A percentile compares a stretch with the other conserved stretches of the same genome.
phyloP scores from a whole-genome alignment of 2,888 invertebrate genomes.

The Pachydiplax longipennis region DNA sequence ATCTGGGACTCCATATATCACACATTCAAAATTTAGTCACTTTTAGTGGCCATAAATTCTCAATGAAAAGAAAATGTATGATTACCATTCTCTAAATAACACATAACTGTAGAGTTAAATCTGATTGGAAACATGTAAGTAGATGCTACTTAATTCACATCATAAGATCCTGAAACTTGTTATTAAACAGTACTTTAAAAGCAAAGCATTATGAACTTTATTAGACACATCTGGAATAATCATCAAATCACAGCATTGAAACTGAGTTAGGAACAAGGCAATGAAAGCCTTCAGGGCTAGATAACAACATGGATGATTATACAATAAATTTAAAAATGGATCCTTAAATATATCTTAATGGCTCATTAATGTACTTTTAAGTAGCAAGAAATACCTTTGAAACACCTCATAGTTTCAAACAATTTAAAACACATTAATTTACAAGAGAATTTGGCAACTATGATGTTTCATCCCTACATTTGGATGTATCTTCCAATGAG shows the following conservation, averaged over 20 bases:
- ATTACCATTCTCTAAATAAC: background rate
- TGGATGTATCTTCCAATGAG: background rate
- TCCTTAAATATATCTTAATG: background rate
- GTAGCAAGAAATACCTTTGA: background rate
- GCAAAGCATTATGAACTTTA: slow-evolving; percentile 34
- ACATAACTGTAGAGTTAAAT: slow-evolving; percentile 4
- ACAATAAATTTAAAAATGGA: slow-evolving; percentile 1
- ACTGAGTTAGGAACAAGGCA: slow-evolving; percentile 36
- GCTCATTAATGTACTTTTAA: background rate
- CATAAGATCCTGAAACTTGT: background rate
- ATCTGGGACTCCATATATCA: slow-evolving; percentile 36
- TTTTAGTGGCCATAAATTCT: background rate
- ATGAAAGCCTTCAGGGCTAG: slow-evolving; percentile 7
- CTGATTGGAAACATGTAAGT: slow-evolving; percentile 15
- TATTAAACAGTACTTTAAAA: slow-evolving; percentile 21
- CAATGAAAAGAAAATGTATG: slow-evolving; percentile 5
- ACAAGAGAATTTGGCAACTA: background rate
- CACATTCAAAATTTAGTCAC: slow-evolving; percentile 39
- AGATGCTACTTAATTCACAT: slow-evolving; percentile 2
- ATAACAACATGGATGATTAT: slow-evolving; percentile 20
- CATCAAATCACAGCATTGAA: slow-evolving; percentile 33
- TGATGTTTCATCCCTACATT: background rate
- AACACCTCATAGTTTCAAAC: background rate
- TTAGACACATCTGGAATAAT: slow-evolving; percentile 32
- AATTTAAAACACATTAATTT: background rate